phyloP scores from a whole-genome alignment of 2,888 invertebrate genomes.

The Ctenicera cuprea region DNA sequence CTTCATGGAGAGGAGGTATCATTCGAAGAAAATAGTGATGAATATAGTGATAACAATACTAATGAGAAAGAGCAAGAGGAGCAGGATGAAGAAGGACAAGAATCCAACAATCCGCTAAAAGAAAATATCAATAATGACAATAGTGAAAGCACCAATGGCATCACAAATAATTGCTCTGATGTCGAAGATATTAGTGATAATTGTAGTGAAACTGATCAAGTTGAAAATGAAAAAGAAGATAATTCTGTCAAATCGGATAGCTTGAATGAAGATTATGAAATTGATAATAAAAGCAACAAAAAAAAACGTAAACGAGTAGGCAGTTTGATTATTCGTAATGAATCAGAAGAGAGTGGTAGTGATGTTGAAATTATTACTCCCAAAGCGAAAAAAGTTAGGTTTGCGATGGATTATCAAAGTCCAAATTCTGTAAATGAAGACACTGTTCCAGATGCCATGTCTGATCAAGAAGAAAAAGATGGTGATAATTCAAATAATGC shows the following conservation, averaged over 20 bases:
- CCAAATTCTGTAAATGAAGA: background rate
- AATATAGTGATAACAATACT: no score
- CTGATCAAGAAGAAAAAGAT: no score
- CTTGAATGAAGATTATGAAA: no score
- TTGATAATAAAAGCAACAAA: no score
- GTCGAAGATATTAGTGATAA: slow-evolving; percentile 17
- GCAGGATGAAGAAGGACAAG: slow-evolving; percentile 19
- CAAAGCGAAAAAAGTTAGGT: slow-evolving; percentile 33
- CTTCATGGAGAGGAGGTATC: background rate
- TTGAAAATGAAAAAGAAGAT: background rate
- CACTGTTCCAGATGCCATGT: background rate
- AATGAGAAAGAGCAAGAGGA: no score
- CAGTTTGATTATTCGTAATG: background rate
- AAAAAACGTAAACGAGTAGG: background rate
- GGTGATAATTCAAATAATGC: no score
- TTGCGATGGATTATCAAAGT: slow-evolving; percentile 20
- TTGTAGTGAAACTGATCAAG: slow-evolving; percentile 15
- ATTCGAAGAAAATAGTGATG: background rate
- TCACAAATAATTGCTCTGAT: slow-evolving; percentile 3
- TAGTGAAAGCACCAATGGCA: background rate
- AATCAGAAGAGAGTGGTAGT: background rate
- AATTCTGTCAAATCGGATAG: background rate
- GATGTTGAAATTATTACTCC: slow-evolving; percentile 1
- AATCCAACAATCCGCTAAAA: background rate
- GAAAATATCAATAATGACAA: background rate